Percentiles rank a stretch among this genome's conserved stretches.
Evolutionary conservation across 2,113 vertebrate species (phyloP).

Genomic region (Rhegmatorhina hoffmannsi): DNA sequence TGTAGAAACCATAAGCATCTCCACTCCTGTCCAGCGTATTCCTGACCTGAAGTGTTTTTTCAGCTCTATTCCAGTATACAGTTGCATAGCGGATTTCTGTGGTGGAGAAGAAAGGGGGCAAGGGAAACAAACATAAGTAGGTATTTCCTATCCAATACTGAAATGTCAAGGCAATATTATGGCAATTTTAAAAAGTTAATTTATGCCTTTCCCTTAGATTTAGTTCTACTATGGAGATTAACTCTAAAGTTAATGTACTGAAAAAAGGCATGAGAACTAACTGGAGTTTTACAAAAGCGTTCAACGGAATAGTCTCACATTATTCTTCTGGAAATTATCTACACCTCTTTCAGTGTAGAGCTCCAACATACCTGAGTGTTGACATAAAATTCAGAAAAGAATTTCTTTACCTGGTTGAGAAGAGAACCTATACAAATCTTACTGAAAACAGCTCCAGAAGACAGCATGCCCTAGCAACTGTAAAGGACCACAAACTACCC

Average conservation of each 20-base stretch:
- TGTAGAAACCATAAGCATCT: conserved; percentile 88
- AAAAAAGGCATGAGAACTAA: not conserved
- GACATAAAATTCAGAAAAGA: not conserved
- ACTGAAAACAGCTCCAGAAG: not conserved
- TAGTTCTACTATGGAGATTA: not conserved
- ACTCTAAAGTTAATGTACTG: not conserved
- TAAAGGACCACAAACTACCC: not conserved
- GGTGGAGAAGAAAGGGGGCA: not conserved
- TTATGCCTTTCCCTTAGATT: not conserved
- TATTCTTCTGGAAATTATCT: not conserved
- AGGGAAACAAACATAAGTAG: not conserved
- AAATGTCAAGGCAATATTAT: not conserved
- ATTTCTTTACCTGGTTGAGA: not conserved
- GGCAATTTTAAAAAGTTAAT: not conserved
- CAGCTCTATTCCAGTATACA: conserved; percentile 78
- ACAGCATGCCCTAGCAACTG: not conserved
- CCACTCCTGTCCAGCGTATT: conserved; percentile 79
- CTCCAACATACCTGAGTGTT: not conserved
- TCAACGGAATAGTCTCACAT: not conserved
- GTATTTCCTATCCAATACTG: not conserved
- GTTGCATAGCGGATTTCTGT: conserved; percentile 78
- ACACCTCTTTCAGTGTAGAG: not conserved
- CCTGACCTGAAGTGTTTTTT: conserved; percentile 77
- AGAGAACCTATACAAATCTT: not conserved
- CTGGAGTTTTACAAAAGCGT: not conserved